Evolutionary conservation across 2,113 vertebrate genomes (phyloP), one percentile per base, ranked within the genome.

Genomic region (Rhabdornis inornatus): DNA sequence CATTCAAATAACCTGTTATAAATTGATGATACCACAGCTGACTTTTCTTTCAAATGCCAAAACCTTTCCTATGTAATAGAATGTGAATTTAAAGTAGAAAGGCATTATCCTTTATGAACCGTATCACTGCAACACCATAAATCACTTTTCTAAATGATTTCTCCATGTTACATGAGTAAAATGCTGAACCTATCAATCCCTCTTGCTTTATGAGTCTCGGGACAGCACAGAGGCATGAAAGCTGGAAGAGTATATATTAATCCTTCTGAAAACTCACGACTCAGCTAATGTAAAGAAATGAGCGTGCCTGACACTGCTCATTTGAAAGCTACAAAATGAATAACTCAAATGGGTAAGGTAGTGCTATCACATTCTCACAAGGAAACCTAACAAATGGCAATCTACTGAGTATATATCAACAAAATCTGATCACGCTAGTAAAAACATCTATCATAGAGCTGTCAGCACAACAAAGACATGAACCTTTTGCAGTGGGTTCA

Each of bases 11-110:
- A n/a, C 45, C 30, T 75, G 69, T 84, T 94, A 78, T 45, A 94
- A 86, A 96, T 72, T 81, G 80, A 89, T 86, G 70, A 76, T 81
- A 86, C 21, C 50, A 56, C 80, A 83, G 72, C 65, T 96, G 95
- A 93, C 88, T 96, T 96, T 96, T 96, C 56, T 56, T 89, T 90
- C 80, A 96, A 96, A 96, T 96, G 90, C 65, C 95, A 96, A 75
- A 95, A 60, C 49, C 31, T 95, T 92, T 92, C 82, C 47, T 75
- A 23, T 81, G 65, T 80, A 91, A 95, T 53, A 92, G 63, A 55
- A 93, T 47, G 40, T 81, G 82, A 86, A 89, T 86, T 92, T 83
- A 79, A 83, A 93, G 59, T 80, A 83, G 83, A 81, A 89, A 91
- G 86, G 68, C 81, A 75, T 91, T 80, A 91, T 87, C 59, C 57